A percentile compares a stretch with the other conserved stretches of the same genome.
Conservation (phyloP, 1,140 invertebrate genomes). For the Macrocentrus cingulum region DNA sequence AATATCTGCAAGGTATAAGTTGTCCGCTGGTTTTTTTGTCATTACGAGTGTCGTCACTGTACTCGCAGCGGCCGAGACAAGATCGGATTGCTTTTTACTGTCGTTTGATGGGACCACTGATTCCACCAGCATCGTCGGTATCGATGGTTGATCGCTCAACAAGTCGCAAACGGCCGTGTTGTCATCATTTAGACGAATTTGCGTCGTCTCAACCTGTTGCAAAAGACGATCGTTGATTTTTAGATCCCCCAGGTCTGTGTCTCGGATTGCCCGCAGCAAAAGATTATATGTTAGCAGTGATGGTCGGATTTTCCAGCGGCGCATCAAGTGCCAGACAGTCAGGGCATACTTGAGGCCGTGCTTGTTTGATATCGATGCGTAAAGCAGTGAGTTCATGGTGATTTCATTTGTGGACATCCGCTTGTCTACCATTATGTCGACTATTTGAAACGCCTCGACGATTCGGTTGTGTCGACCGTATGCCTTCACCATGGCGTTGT, state of each 20-base stretch:
- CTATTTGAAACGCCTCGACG: conserved; percentile 73
- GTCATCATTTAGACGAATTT: conserved; percentile 27
- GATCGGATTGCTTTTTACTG: too few species aligned
- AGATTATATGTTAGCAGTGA: conserved; percentile 79
- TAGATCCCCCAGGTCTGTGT: conserved; percentile 75
- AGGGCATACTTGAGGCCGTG: conserved; percentile 80
- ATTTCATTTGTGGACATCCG: conserved; percentile 66
- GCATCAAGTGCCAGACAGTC: conserved; percentile 83
- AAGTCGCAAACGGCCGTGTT: conserved; percentile 1
- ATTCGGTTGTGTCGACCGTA: conserved; percentile 81
- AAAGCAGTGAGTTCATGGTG: conserved; percentile 79
- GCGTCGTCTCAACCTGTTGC: neutral
- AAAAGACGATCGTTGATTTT: conserved; percentile 60
- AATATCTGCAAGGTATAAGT: neutral
- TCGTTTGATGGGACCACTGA: too few species aligned
- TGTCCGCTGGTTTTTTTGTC: neutral
- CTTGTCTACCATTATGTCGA: conserved; percentile 80
- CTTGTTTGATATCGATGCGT: conserved; percentile 78
- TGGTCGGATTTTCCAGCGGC: conserved; percentile 65
- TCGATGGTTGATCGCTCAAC: too few species aligned
- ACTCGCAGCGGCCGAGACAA: neutral
- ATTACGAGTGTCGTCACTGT: neutral
- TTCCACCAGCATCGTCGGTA: too few species aligned
- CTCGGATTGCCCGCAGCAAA: conserved; percentile 73
- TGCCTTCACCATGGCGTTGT: conserved; percentile 88